Conservation (phyloP, 92 coral and sea anemone species). For the Blastomussa wellsi region DNA sequence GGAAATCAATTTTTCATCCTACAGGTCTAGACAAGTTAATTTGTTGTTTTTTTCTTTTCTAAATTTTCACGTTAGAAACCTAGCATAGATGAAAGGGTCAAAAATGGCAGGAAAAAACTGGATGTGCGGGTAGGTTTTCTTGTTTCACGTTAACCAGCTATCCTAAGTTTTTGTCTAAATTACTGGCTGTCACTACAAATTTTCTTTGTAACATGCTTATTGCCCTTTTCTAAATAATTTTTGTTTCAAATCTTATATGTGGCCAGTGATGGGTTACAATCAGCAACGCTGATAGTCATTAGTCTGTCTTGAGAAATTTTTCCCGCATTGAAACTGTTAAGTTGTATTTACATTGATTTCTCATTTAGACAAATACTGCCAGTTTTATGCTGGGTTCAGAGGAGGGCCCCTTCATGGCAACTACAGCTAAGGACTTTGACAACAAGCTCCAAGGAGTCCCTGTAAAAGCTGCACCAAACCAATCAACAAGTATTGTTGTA, state of each 20-base stretch:
- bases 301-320: not conserved
- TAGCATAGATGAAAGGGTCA: not conserved
- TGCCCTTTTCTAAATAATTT: no score
- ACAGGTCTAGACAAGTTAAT: not conserved
- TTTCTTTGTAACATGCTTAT: no score
- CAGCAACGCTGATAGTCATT: not conserved
- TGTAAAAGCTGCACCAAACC: slow-evolving; percentile 61
- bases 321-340: not conserved
- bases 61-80: not conserved
- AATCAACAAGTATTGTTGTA: slow-evolving; percentile 80
- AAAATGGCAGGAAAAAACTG: not conserved
- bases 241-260: no score
- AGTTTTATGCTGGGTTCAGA: slow-evolving; percentile 54
- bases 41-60: not conserved
- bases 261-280: not conserved
- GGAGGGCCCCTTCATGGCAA: slow-evolving; percentile 52
- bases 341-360: not conserved
- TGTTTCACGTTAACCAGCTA: not conserved
- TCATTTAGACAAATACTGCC: slow-evolving; percentile 23
- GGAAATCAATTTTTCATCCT: not conserved
- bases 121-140: slow-evolving; percentile 26
- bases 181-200: no score
- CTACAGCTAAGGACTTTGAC: slow-evolving; percentile 77
- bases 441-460: slow-evolving; percentile 59
- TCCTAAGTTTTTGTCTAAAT: not conserved